Evolutionary conservation across 2,888 invertebrate genomes (phyloP).

Genomic region (Agrochola circellaris): DNA sequence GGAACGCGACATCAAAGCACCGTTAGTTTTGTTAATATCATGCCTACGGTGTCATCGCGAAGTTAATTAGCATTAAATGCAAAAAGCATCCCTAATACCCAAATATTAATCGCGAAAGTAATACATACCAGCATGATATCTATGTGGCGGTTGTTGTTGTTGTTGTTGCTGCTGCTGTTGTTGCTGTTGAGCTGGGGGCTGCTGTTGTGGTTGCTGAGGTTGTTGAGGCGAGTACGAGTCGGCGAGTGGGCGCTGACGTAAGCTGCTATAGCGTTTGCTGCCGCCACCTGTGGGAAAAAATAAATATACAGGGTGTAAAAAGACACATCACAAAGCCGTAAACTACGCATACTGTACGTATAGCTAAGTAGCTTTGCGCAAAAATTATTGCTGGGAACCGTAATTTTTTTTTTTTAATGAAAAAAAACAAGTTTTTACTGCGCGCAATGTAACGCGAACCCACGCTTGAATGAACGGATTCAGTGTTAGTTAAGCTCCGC

Average conservation of each 20-base stretch:
- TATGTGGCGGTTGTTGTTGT: slow-evolving; percentile 66
- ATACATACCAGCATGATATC: slow-evolving; percentile 79
- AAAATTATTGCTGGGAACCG: too few species aligned
- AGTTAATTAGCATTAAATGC: not conserved
- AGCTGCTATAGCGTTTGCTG: slow-evolving; percentile 91
- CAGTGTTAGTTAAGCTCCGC: too few species aligned
- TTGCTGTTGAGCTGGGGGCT: slow-evolving; percentile 58
- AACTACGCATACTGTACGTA: too few species aligned
- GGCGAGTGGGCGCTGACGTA: slow-evolving; percentile 91
- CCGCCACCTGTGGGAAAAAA: slow-evolving; percentile 80
- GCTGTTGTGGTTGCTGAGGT: slow-evolving; percentile 62
- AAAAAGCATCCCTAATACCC: not conserved
- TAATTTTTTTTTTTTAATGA: too few species aligned
- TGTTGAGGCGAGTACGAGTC: slow-evolving; percentile 87
- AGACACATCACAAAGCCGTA: too few species aligned
- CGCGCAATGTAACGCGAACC: too few species aligned
- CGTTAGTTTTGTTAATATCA: not conserved
- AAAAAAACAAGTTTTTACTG: too few species aligned
- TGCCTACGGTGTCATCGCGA: not conserved
- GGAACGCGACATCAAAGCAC: not conserved
- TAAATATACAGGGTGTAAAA: too few species aligned
- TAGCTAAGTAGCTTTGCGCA: too few species aligned
- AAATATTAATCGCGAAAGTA: not conserved
- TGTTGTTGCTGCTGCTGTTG: slow-evolving; percentile 49
- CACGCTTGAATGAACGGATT: too few species aligned